A percentile compares a stretch with the other conserved stretches of the same genome.
Evolutionary conservation across 2,113 vertebrate species (phyloP).

Genomic region (Hyaena hyaena): DNA sequence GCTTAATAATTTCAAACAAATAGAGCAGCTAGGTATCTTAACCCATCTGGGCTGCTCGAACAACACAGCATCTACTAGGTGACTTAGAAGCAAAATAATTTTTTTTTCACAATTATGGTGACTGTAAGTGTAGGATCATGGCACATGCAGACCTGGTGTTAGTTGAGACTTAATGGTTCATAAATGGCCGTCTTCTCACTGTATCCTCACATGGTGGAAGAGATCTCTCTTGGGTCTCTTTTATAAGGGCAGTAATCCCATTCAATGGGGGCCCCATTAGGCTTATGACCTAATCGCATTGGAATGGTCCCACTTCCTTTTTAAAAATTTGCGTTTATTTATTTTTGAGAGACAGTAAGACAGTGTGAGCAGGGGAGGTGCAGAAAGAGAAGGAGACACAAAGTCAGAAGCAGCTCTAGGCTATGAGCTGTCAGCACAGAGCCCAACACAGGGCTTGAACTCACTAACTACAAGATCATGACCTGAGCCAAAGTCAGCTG

Average conservation of each 20-base stretch:
- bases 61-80: neutral
- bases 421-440: no score
- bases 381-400: no score
- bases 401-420: no score
- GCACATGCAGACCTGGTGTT: neutral
- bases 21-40: neutral
- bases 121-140: neutral
- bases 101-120: neutral
- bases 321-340: no score
- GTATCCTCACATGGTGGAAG: neutral
- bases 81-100: neutral
- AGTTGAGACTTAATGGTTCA: neutral
- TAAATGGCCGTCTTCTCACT: neutral
- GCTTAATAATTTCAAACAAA: conserved; percentile 17
- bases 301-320: neutral
- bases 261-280: neutral
- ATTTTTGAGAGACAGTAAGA: no score
- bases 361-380: no score
- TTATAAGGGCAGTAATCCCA: neutral
- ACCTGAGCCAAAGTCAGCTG: no score
- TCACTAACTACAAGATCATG: no score
- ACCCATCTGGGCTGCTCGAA: neutral
- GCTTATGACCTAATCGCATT: neutral
- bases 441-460: no score
- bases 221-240: neutral